Conservation (phyloP, 2,113 vertebrate species). For the Trichechus manatus region DNA sequence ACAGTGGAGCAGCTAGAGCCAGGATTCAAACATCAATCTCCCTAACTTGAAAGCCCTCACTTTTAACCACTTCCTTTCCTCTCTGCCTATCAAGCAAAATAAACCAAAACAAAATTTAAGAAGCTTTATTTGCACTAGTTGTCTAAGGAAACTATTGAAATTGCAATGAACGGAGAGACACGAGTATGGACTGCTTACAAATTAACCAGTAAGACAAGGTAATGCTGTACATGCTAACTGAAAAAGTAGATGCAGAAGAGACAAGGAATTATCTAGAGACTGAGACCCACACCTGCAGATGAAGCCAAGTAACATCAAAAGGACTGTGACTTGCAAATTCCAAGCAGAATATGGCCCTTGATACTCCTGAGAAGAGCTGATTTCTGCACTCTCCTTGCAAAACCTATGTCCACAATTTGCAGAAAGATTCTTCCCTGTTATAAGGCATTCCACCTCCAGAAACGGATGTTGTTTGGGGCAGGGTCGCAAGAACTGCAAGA, state of each 20-base stretch:
- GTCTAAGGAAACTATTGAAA: slow-evolving; percentile 74
- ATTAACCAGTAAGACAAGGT: slow-evolving; percentile 75
- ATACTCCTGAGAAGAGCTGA: slow-evolving; percentile 37
- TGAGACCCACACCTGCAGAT: slow-evolving; percentile 16
- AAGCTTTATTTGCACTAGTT: background rate
- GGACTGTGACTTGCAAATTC: slow-evolving; percentile 57
- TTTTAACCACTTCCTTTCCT: background rate
- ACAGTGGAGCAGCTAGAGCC: background rate
- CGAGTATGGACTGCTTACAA: slow-evolving; percentile 63
- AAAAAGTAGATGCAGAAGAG: slow-evolving; percentile 44
- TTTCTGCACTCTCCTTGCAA: slow-evolving; percentile 65
- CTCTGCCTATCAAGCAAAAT: background rate
- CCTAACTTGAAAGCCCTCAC: background rate
- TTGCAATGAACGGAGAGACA: slow-evolving; percentile 66
- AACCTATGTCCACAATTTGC: slow-evolving; percentile 67
- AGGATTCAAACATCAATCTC: background rate
- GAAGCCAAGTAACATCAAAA: slow-evolving; percentile 59
- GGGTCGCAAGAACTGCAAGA: slow-evolving; percentile 63
- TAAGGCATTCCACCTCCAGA: slow-evolving; percentile 67
- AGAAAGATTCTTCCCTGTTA: slow-evolving; percentile 56
- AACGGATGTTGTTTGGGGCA: slow-evolving; percentile 75
- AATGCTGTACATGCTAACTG: slow-evolving; percentile 42
- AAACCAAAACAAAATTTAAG: background rate
- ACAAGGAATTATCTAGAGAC: slow-evolving; percentile 28
- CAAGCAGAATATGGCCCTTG: slow-evolving; percentile 66